These are phyloP conservation scores for Galago senegalensis DNA, from an alignment of 2,797 vertebrate genomes.

Conservation along the genomic window DNA sequence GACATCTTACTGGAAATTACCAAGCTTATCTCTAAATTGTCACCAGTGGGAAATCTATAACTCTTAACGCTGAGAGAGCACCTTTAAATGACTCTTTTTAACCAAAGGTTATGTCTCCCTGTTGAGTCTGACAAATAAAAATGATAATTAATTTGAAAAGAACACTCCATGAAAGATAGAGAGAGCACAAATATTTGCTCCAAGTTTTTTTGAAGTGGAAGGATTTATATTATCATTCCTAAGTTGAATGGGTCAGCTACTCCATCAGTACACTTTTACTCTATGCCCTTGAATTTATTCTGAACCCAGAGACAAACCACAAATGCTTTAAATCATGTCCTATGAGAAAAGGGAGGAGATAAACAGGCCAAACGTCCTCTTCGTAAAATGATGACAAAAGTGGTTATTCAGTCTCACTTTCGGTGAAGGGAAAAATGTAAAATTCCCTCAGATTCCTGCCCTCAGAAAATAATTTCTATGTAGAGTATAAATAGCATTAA, in stretches of 20 bases:
- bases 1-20: neutral
- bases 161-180: neutral
- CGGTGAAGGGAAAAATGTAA: constrained; percentile 35
- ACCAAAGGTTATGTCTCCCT: constrained; percentile 38
- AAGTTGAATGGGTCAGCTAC: neutral
- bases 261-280: neutral
- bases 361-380: constrained; percentile 4
- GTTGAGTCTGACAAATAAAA: constrained; percentile 54
- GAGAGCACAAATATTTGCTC: neutral
- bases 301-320: constrained; percentile 14
- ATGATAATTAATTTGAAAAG: constrained; percentile 53
- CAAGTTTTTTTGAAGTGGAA: neutral
- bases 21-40: constrained; percentile 44
- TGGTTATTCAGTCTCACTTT: neutral
- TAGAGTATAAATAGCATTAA: neutral
- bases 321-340: constrained; percentile 27
- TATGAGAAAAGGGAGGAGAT: neutral
- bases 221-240: constrained; percentile 28
- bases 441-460: constrained; percentile 37
- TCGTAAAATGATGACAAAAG: neutral
- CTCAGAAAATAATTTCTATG: neutral
- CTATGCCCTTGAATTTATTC: neutral
- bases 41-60: constrained; percentile 46
- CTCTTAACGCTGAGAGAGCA: constrained; percentile 30
- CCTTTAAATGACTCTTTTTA: constrained; percentile 53